Conservation (phyloP, 23 tunicate genomes). For the Styela plicata region DNA sequence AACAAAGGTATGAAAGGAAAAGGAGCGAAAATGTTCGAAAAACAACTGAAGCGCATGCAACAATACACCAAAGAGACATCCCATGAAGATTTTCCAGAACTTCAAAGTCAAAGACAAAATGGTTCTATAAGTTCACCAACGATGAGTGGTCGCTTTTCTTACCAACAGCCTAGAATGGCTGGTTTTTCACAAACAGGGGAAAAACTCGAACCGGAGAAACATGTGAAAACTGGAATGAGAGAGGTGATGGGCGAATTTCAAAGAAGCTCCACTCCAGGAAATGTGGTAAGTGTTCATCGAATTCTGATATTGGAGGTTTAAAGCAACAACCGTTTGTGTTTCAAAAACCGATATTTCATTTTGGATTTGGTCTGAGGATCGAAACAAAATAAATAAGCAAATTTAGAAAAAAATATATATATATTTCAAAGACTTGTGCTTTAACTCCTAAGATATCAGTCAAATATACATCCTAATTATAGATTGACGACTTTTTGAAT, state of each 20-base stretch:
- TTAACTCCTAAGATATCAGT: too few species aligned
- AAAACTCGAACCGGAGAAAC: conserved; percentile 18
- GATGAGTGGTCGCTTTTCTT: not conserved
- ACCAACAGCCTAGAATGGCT: not conserved
- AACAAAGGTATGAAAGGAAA: conserved; percentile 50
- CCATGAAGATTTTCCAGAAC: conserved; percentile 33
- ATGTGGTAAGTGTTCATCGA: conserved; percentile 62
- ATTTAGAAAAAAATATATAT: too few species aligned
- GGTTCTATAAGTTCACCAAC: not conserved
- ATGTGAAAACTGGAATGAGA: conserved; percentile 43
- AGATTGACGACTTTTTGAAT: too few species aligned
- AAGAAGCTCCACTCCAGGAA: conserved; percentile 51
- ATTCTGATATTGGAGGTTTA: too few species aligned
- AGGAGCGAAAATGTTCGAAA: conserved; percentile 86
- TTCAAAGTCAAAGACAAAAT: not conserved
- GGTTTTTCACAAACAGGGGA: not conserved
- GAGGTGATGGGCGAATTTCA: conserved; percentile 74
- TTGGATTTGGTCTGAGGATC: too few species aligned
- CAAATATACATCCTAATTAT: too few species aligned
- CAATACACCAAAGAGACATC: conserved; percentile 59
- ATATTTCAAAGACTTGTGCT: too few species aligned
- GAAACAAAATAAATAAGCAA: too few species aligned
- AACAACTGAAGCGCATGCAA: conserved; percentile 84
- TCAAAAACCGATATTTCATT: too few species aligned
- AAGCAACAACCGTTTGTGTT: too few species aligned